A percentile compares a stretch with the other conserved stretches of the same genome.
These are phyloP conservation scores for Perizoma flavofasciatum DNA, from an alignment of 2,888 invertebrate species.

Conservation along the genomic window DNA sequence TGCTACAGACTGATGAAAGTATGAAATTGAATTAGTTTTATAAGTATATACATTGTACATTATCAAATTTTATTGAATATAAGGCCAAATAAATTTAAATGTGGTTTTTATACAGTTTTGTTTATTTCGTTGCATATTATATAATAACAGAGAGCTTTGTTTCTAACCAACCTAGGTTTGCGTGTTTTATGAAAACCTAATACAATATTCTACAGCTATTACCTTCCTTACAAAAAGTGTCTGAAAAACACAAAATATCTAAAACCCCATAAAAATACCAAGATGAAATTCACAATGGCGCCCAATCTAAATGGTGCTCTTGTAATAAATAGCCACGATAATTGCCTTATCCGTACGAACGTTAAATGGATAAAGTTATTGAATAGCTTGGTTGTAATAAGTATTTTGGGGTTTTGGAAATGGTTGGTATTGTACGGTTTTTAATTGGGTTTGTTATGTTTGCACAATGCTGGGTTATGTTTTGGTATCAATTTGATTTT, in stretches of 20 bases:
- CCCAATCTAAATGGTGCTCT: slow-evolving; percentile 34
- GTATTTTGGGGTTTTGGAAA: slow-evolving; percentile 20
- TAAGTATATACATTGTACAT: too few relatives aligned
- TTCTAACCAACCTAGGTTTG: too few relatives aligned
- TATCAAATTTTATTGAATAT: too few relatives aligned
- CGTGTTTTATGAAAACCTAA: too few relatives aligned
- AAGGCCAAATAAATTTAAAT: too few relatives aligned
- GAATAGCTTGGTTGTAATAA: slow-evolving; percentile 5
- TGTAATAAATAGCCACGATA: slow-evolving; percentile 55
- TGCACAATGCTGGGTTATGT: slow-evolving; percentile 1
- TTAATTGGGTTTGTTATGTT: slow-evolving; percentile 13
- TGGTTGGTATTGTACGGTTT: slow-evolving; percentile 16
- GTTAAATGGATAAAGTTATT: slow-evolving; percentile 30
- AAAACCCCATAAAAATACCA: slow-evolving; percentile 31
- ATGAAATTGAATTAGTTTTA: too few relatives aligned
- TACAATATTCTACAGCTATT: too few relatives aligned
- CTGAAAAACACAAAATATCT: slow-evolving; percentile 24
- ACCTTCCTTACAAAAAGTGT: not conserved
- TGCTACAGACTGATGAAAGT: too few relatives aligned
- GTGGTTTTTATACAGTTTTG: too few relatives aligned
- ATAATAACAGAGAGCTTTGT: too few relatives aligned
- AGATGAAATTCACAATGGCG: slow-evolving; percentile 39
- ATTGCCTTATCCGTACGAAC: slow-evolving; percentile 53
- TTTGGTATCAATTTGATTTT: slow-evolving; percentile 1
- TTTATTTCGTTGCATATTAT: too few relatives aligned